phyloP scores from a whole-genome alignment of 2,888 invertebrate species.

The Chloroclysta siterata region DNA sequence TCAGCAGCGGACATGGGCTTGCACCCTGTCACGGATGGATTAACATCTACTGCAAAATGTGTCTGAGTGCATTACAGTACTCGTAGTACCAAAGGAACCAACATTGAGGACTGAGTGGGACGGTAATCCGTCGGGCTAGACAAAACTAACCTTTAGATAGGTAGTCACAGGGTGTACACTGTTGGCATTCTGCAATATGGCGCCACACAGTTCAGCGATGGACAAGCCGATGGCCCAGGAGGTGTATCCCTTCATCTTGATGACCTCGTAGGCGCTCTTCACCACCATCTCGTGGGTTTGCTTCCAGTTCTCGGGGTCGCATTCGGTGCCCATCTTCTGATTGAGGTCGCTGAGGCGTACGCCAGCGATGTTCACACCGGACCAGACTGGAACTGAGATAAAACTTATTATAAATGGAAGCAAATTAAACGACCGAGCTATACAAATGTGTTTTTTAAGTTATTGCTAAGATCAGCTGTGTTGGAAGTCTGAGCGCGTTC shows the following conservation, averaged over 20 bases:
- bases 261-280: slow-evolving; percentile 94
- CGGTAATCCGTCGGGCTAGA: neutral
- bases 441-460: too few species aligned
- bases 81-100: too few species aligned
- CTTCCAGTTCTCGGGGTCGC: slow-evolving; percentile 92
- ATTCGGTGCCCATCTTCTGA: slow-evolving; percentile 88
- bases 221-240: slow-evolving; percentile 96
- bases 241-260: slow-evolving; percentile 95
- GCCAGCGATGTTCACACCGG: slow-evolving; percentile 96
- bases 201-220: slow-evolving; percentile 88
- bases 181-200: slow-evolving; percentile 89
- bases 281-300: slow-evolving; percentile 92
- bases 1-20: too few species aligned
- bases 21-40: too few species aligned
- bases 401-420: neutral
- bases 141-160: slow-evolving; percentile 86
- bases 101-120: too few species aligned
- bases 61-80: too few species aligned
- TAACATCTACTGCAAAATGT: too few species aligned
- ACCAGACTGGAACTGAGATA: slow-evolving; percentile 94
- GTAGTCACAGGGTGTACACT: slow-evolving; percentile 93
- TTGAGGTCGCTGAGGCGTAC: slow-evolving; percentile 92
- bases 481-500: too few species aligned
- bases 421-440: neutral
- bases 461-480: too few species aligned